Evolutionary conservation across 64 coral and sea anemone genomes (phyloP).

Genomic region (Pocillopora verrucosa): DNA sequence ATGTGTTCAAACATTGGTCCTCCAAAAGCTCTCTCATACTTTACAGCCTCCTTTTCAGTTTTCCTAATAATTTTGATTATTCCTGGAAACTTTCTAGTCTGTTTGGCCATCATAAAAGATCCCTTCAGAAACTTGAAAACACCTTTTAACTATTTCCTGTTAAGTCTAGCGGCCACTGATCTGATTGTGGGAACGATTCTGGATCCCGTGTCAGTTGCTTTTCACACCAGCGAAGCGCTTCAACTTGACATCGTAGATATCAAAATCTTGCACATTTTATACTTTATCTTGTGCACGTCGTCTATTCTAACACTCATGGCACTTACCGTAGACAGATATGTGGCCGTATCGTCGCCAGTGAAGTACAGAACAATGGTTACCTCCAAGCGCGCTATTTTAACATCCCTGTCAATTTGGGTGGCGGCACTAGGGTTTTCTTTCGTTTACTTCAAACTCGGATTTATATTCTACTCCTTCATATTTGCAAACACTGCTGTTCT

Average conservation of each 20-base stretch:
- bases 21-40: constrained; percentile 47
- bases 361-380: constrained; percentile 64
- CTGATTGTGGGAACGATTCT: constrained; percentile 67
- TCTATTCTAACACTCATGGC: constrained; percentile 64
- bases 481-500: constrained; percentile 73
- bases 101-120: constrained; percentile 71
- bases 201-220: constrained; percentile 68
- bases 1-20: constrained; percentile 27
- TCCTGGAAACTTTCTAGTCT: constrained; percentile 75
- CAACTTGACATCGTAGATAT: constrained; percentile 43
- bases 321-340: constrained; percentile 63
- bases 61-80: constrained; percentile 43
- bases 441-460: constrained; percentile 64
- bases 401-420: constrained; percentile 55
- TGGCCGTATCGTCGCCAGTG: constrained; percentile 61
- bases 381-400: constrained; percentile 48
- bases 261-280: constrained; percentile 52
- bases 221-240: constrained; percentile 59
- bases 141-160: constrained; percentile 68
- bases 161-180: constrained; percentile 71
- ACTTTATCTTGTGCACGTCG: constrained; percentile 66
- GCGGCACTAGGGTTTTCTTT: constrained; percentile 38
- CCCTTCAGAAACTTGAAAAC: constrained; percentile 77
- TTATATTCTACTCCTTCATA: constrained; percentile 71
- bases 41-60: constrained; percentile 29